A percentile compares a stretch with the other conserved stretches of the same genome.
phyloP scores from a whole-genome alignment of 2,888 invertebrate genomes.

The Napeogenes inachia region DNA sequence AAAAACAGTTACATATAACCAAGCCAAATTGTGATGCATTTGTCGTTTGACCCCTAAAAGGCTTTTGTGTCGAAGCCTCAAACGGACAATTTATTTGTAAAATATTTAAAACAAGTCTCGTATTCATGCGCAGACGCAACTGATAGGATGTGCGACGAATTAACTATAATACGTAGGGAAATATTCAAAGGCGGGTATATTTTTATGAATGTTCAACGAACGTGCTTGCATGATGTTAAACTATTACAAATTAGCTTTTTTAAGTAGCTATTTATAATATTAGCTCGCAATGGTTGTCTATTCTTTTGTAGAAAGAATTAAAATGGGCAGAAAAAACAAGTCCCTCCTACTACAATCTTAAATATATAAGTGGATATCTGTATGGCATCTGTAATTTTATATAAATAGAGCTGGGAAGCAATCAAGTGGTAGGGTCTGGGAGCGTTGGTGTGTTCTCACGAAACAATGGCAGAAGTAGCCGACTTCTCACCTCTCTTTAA shows the following conservation, averaged over 20 bases:
- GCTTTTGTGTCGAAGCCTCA: conserved; percentile 48
- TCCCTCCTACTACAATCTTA: conserved; percentile 7
- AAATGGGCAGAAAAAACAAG: background rate
- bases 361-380: background rate
- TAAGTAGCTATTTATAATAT: too few relatives aligned
- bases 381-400: conserved; percentile 5
- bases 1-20: conserved; percentile 13
- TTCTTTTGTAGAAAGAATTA: background rate
- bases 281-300: background rate
- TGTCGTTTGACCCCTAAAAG: conserved; percentile 42
- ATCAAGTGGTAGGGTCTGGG: conserved; percentile 30
- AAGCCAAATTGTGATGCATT: conserved; percentile 39
- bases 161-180: conserved; percentile 46
- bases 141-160: conserved; percentile 47
- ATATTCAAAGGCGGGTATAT: conserved; percentile 34
- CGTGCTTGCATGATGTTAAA: conserved; percentile 27
- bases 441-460: conserved; percentile 42
- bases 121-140: conserved; percentile 44
- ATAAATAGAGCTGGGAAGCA: conserved; percentile 25
- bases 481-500: conserved; percentile 41
- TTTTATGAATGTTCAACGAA: conserved; percentile 34
- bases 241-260: conserved; percentile 6
- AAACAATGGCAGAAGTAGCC: conserved; percentile 39
- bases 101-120: conserved; percentile 52
- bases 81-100: conserved; percentile 61